phyloP scores from a whole-genome alignment of 2,113 vertebrate species.

The Gopherus evgoodei region DNA sequence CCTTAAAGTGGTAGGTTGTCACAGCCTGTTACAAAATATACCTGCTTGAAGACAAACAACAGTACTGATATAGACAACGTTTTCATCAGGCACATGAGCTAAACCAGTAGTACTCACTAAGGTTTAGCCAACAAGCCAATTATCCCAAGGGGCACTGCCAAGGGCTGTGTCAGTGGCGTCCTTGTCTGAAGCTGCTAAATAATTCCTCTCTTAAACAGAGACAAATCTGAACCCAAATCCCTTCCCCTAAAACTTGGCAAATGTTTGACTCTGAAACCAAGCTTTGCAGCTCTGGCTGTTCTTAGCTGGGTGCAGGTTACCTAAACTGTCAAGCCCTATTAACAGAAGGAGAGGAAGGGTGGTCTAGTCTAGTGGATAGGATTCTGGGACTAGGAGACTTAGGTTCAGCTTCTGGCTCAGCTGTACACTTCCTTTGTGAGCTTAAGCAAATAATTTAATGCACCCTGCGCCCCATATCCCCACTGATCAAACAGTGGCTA shows the following conservation, averaged over 20 bases:
- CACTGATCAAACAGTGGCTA: neutral
- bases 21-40: neutral
- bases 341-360: neutral
- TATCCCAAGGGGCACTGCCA: neutral
- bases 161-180: neutral
- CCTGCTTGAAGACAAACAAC: neutral
- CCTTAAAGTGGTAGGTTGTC: neutral
- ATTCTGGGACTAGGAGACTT: neutral
- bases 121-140: neutral
- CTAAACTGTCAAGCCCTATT: neutral
- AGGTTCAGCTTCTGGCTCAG: neutral
- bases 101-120: neutral
- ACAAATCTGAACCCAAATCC: neutral
- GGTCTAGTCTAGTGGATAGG: neutral
- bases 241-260: neutral
- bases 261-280: neutral
- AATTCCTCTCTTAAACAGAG: neutral
- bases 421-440: neutral
- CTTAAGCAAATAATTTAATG: neutral
- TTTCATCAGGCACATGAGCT: neutral
- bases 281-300: neutral
- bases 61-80: neutral
- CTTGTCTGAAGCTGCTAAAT: neutral
- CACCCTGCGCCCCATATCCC: neutral
- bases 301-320: neutral